Conservation (phyloP, 1,140 invertebrate genomes). For the Caligus rogercresseyi region DNA sequence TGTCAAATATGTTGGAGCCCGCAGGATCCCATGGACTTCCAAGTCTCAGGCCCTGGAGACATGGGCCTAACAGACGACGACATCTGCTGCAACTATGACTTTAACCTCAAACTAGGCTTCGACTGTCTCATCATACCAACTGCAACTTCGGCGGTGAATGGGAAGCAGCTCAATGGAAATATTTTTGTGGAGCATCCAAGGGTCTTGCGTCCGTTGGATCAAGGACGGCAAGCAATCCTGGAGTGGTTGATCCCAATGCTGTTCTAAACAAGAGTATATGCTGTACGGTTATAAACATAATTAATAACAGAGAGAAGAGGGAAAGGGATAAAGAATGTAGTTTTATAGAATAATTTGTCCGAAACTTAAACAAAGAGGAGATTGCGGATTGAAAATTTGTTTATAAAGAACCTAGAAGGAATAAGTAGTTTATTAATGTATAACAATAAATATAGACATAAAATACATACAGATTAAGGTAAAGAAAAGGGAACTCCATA, state of each 20-base stretch:
- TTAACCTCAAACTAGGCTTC: background rate
- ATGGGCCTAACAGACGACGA: conserved; percentile 8
- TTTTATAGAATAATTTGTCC: too few relatives aligned
- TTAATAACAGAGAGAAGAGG: too few relatives aligned
- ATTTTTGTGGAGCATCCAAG: conserved; percentile 8
- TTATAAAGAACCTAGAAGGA: too few relatives aligned
- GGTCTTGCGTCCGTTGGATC: background rate
- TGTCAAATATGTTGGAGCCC: conserved; percentile 9
- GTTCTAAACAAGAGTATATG: background rate
- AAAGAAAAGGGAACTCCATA: too few relatives aligned
- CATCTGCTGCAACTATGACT: conserved; percentile 7
- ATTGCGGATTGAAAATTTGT: too few relatives aligned
- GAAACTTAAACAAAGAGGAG: too few relatives aligned
- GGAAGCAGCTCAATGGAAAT: background rate
- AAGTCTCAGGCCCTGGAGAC: conserved; percentile 1
- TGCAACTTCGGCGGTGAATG: background rate
- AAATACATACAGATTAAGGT: too few relatives aligned
- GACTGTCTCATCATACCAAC: background rate
- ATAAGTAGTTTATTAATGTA: too few relatives aligned
- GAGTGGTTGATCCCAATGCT: background rate
- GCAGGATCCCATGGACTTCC: background rate
- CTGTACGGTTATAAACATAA: conserved; percentile 4
- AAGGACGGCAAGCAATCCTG: background rate
- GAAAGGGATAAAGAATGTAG: too few relatives aligned
- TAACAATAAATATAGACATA: too few relatives aligned